Conservation (phyloP, 2,797 vertebrate genomes). For the Tenualosa ilisha region DNA sequence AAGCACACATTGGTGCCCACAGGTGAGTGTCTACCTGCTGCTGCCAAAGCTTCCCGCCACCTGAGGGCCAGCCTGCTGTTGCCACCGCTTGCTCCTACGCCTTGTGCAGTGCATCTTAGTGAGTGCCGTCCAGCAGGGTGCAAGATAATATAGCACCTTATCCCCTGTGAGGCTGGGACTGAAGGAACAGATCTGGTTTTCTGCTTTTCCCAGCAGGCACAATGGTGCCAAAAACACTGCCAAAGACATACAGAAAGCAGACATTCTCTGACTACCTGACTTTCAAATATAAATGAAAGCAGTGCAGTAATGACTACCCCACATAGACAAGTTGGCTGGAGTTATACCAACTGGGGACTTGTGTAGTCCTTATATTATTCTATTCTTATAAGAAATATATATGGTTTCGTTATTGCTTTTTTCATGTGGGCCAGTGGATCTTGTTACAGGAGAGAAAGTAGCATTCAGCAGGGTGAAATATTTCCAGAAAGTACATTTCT, state of each 20-base stretch:
- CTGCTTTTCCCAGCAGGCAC: neutral
- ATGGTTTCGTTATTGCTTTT: too few species aligned
- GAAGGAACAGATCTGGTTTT: neutral
- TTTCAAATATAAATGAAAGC: neutral
- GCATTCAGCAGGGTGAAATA: neutral
- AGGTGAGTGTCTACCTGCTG: neutral
- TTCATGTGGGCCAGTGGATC: too few species aligned
- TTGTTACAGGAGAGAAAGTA: neutral
- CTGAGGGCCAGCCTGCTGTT: constrained; percentile 8
- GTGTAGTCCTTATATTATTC: too few species aligned
- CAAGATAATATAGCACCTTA: neutral
- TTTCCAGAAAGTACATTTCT: neutral
- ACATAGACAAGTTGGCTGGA: too few species aligned
- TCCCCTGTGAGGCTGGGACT: neutral
- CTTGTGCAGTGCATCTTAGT: neutral
- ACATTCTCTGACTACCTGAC: neutral
- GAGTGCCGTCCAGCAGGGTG: neutral
- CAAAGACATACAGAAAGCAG: neutral
- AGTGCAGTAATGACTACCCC: neutral
- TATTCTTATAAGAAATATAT: too few species aligned
- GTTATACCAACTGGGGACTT: too few species aligned
- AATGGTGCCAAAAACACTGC: neutral
- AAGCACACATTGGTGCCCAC: neutral
- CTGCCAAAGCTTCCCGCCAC: neutral
- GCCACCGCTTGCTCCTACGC: neutral